Percentiles rank a stretch among this genome's conserved stretches.
These are phyloP conservation scores for Osmerus mordax DNA, from an alignment of 2,113 vertebrate species.

Conservation along the genomic window DNA sequence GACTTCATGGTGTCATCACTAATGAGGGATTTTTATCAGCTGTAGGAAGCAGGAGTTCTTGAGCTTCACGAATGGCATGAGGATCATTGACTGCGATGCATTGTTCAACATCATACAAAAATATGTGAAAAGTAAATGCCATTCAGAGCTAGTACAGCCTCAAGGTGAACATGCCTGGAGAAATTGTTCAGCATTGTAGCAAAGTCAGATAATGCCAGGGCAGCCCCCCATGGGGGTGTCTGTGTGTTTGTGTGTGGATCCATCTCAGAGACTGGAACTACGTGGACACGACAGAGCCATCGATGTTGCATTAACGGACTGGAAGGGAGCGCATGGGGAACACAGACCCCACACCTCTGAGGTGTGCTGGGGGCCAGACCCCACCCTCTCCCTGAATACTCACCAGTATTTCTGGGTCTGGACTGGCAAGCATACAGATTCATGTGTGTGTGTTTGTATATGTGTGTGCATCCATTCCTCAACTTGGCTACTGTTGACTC, in stretches of 20 bases:
- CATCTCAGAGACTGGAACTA: slow-evolving; percentile 30
- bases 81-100: no score
- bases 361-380: no score
- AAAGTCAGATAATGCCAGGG: slow-evolving; percentile 50
- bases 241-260: slow-evolving; percentile 25
- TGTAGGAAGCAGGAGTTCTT: no score
- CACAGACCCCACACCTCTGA: neutral
- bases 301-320: slow-evolving; percentile 18
- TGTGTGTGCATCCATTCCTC: neutral
- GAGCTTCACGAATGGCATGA: no score
- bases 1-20: no score
- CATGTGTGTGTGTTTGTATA: neutral
- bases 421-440: neutral
- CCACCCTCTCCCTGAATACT: no score
- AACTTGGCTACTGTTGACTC: slow-evolving; percentile 54
- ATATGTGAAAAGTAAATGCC: neutral
- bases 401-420: neutral
- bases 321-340: slow-evolving; percentile 7
- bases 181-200: slow-evolving; percentile 38
- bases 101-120: no score
- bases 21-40: no score
- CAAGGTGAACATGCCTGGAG: slow-evolving; percentile 45
- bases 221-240: slow-evolving; percentile 10
- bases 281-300: slow-evolving; percentile 11
- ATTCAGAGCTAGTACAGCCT: slow-evolving; percentile 36